Evolutionary conservation across 2,888 invertebrate genomes (phyloP).

Genomic region (Poecilus cupreus): DNA sequence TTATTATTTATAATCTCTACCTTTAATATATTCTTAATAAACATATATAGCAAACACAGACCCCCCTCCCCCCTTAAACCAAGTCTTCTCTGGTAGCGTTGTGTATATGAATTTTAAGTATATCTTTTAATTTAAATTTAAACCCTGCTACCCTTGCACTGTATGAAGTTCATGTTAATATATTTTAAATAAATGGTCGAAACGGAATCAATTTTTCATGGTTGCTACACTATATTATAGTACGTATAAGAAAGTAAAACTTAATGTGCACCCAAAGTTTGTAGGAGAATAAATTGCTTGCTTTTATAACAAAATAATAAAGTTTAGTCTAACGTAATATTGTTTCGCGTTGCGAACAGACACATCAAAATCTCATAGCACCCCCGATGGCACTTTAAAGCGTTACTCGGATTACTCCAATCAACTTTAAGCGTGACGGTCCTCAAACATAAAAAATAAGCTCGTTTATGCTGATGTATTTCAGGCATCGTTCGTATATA

Average conservation of each 20-base stretch:
- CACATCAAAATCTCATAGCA: conserved; percentile 35
- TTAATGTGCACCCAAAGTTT: not conserved
- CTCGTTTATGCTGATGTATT: conserved; percentile 8
- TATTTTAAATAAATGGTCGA: too few species aligned
- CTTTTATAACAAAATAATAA: conserved; percentile 15
- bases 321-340: conserved; percentile 2
- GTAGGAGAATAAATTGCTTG: not conserved
- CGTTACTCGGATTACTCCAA: conserved; percentile 30
- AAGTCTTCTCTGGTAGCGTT: too few species aligned
- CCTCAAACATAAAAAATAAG: conserved; percentile 28
- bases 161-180: too few species aligned
- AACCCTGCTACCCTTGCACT: too few species aligned
- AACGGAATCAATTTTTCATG: too few species aligned
- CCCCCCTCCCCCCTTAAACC: too few species aligned
- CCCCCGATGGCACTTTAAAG: not conserved
- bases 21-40: too few species aligned
- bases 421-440: not conserved
- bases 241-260: not conserved
- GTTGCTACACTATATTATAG: not conserved
- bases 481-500: not conserved
- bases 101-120: too few species aligned
- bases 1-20: too few species aligned
- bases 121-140: too few species aligned
- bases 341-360: not conserved
- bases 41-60: too few species aligned